These are phyloP conservation scores for Amphimedon queenslandica DNA, from an alignment of 37 sponge, comb jelly and placozoan species.

Conservation along the genomic window DNA sequence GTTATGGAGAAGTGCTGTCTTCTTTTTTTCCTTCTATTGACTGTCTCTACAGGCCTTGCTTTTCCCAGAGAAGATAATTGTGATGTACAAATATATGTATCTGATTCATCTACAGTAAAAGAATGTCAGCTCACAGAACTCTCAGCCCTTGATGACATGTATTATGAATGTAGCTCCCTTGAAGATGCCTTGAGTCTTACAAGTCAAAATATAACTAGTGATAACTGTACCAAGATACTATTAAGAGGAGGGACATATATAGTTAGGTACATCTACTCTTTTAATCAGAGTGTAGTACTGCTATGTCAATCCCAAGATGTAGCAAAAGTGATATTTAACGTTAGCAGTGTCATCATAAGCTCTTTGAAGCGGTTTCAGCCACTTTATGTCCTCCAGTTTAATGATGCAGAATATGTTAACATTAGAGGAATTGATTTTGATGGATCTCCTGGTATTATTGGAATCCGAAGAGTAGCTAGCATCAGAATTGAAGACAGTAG, in stretches of 20 bases:
- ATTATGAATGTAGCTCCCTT: not conserved
- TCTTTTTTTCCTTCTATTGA: no score
- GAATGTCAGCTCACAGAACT: no score
- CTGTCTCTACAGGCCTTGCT: no score
- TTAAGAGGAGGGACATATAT: not conserved
- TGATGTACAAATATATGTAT: no score
- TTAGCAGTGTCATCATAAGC: not conserved
- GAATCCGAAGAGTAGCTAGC: not conserved
- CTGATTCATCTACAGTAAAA: no score
- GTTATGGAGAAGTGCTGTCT: no score
- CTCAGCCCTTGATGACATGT: no score
- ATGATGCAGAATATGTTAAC: not conserved
- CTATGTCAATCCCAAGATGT: not conserved
- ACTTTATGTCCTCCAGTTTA: conserved; percentile 14
- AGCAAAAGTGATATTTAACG: not conserved
- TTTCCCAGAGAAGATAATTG: no score
- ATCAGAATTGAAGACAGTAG: conserved; percentile 22
- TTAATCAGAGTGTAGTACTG: not conserved
- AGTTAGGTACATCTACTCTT: not conserved
- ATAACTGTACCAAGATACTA: not conserved
- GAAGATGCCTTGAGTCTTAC: not conserved
- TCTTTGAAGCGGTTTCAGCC: not conserved
- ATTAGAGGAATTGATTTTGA: conserved; percentile 13
- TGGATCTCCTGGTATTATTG: conserved; percentile 18
- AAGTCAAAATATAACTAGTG: not conserved